These are phyloP conservation scores for Tringa solitaria DNA, from an alignment of 2,113 vertebrate genomes.

Conservation along the genomic window DNA sequence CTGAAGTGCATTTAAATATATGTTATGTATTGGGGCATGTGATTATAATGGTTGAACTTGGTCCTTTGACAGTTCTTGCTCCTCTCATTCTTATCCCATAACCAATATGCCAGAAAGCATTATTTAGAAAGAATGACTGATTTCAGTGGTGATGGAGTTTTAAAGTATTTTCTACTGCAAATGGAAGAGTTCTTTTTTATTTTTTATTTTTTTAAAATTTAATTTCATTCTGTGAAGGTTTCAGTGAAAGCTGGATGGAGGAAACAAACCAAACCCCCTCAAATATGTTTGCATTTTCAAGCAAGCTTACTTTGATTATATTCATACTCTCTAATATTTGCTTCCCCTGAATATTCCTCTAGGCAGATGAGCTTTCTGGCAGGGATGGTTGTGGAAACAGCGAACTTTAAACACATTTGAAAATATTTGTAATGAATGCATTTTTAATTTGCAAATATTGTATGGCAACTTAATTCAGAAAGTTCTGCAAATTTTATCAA, in stretches of 20 bases:
- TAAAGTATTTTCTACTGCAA: neutral
- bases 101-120: neutral
- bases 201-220: neutral
- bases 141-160: neutral
- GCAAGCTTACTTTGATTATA: neutral
- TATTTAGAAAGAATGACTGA: neutral
- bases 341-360: neutral
- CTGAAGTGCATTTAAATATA: neutral
- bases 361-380: neutral
- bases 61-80: neutral
- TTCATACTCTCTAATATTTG: neutral
- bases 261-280: neutral
- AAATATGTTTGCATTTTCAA: neutral
- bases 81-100: neutral
- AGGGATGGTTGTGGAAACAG: neutral
- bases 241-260: neutral
- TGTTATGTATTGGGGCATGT: fast-evolving
- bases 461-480: neutral
- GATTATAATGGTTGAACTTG: neutral
- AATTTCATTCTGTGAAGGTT: neutral
- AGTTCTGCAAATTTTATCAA: neutral
- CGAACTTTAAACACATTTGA: neutral
- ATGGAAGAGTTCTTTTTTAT: neutral
- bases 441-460: neutral
- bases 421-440: neutral